Evolutionary conservation across 2,888 invertebrate species (phyloP).

Genomic region (Dugesia japonica): DNA sequence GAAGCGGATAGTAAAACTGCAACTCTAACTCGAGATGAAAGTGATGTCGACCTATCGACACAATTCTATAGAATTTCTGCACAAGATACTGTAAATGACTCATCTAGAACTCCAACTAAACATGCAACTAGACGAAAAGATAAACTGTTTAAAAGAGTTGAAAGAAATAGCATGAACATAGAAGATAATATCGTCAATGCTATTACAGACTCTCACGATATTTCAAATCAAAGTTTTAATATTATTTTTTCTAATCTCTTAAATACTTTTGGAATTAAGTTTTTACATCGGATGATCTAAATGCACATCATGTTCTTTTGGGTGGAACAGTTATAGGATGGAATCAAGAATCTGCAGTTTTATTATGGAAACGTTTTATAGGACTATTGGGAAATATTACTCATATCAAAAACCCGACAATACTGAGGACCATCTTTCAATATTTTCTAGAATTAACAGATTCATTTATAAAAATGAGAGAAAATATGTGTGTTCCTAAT

Average conservation of each 20-base stretch:
- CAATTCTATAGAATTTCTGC: background rate
- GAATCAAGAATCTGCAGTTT: background rate
- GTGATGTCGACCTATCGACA: background rate
- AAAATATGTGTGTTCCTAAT: background rate
- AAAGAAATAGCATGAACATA: background rate
- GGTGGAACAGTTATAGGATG: background rate
- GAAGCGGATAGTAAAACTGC: background rate
- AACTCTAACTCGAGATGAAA: background rate
- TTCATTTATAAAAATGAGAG: constrained; percentile 9
- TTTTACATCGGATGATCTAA: background rate
- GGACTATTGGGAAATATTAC: constrained; percentile 1
- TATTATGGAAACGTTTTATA: background rate
- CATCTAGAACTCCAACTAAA: background rate
- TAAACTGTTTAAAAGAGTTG: background rate
- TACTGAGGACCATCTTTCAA: background rate
- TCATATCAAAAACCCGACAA: background rate
- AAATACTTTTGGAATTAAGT: too few relatives aligned
- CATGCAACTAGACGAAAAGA: background rate
- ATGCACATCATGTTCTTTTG: background rate
- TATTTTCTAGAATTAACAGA: background rate
- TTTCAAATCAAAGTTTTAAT: background rate
- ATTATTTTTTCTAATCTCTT: too few relatives aligned
- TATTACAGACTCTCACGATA: background rate
- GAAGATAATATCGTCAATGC: background rate
- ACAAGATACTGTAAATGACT: background rate